Conservation (phyloP, 2,797 vertebrate genomes). For the Sebastes reedi region DNA sequence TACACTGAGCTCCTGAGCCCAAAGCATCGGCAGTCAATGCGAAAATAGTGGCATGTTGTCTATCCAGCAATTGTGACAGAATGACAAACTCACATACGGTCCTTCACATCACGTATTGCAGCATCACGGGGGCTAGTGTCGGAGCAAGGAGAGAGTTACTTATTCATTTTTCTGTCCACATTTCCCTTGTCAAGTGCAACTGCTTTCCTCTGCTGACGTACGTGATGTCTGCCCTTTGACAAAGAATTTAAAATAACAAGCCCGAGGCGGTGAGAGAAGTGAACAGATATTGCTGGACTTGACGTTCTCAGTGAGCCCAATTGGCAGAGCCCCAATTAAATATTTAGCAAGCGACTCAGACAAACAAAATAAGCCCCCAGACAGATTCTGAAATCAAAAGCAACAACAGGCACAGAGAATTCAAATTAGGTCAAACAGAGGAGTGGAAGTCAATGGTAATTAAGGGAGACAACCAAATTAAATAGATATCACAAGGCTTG, state of each 20-base stretch:
- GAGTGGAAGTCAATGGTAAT: slow-evolving; percentile 65
- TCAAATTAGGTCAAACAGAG: slow-evolving; percentile 66
- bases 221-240: slow-evolving; percentile 22
- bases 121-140: background rate
- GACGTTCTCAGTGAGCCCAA: slow-evolving; percentile 54
- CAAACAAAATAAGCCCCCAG: slow-evolving; percentile 67
- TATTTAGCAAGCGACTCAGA: slow-evolving; percentile 67
- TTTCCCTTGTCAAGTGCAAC: slow-evolving; percentile 19
- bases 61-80: background rate
- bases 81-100: background rate
- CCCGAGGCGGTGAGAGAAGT: slow-evolving; percentile 28
- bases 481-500: slow-evolving; percentile 44
- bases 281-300: slow-evolving; percentile 52
- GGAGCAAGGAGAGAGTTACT: background rate
- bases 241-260: slow-evolving; percentile 9
- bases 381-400: slow-evolving; percentile 70
- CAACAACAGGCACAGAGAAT: slow-evolving; percentile 58
- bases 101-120: background rate
- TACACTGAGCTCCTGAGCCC: background rate
- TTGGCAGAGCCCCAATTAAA: slow-evolving; percentile 65
- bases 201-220: slow-evolving; percentile 13
- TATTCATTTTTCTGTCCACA: slow-evolving; percentile 10
- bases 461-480: slow-evolving; percentile 65
- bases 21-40: background rate
- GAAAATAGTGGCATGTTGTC: background rate